These are phyloP conservation scores for Orthosia incerta DNA, from an alignment of 2,888 invertebrate genomes.

Conservation along the genomic window DNA sequence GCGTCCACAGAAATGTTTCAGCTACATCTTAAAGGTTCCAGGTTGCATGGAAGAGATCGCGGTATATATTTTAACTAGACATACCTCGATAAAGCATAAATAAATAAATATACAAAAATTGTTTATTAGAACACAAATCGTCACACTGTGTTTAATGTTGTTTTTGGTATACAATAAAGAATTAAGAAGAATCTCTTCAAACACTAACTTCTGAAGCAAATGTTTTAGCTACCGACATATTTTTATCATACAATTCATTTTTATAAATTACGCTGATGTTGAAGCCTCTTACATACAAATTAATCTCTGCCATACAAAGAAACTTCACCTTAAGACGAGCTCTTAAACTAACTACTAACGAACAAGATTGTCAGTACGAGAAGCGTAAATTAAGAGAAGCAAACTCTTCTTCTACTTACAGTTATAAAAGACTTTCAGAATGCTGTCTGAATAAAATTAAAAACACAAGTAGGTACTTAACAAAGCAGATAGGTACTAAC, in stretches of 20 bases:
- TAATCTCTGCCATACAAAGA: not conserved
- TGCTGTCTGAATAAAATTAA: slow-evolving; percentile 44
- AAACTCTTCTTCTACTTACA: slow-evolving; percentile 28
- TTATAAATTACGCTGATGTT: no score
- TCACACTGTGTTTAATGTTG: no score
- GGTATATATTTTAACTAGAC: no score
- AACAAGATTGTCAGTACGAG: slow-evolving; percentile 39
- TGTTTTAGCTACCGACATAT: not conserved
- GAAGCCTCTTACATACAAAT: not conserved
- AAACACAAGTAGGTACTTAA: slow-evolving; percentile 23
- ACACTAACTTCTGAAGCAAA: no score
- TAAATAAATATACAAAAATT: no score
- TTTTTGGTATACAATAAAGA: no score
- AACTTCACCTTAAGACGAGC: not conserved
- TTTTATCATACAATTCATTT: not conserved
- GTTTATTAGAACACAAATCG: no score
- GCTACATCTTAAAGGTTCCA: no score
- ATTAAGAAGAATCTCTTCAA: no score
- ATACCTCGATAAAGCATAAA: no score
- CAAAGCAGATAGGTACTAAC: slow-evolving; percentile 1
- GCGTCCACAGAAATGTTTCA: no score
- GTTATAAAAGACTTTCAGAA: slow-evolving; percentile 31
- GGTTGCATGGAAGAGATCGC: no score
- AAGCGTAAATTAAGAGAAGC: slow-evolving; percentile 27
- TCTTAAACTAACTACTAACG: slow-evolving; percentile 36